Conservation (phyloP, 2,113 vertebrate species). For the Callipepla squamata region DNA sequence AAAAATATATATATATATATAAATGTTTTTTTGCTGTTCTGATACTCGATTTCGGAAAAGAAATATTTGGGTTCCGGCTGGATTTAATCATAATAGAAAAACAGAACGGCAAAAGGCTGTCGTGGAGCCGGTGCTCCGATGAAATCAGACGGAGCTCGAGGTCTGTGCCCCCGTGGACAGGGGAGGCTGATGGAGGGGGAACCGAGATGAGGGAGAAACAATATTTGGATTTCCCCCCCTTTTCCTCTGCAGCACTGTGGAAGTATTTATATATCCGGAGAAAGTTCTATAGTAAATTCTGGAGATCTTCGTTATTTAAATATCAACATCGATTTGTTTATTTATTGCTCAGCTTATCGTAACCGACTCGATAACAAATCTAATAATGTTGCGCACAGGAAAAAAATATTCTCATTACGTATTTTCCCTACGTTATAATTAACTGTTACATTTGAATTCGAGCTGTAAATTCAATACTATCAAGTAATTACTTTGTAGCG, state of each 20-base stretch:
- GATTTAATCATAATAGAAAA: constrained; percentile 59
- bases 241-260: constrained; percentile 49
- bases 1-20: neutral
- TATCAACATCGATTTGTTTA: constrained; percentile 84
- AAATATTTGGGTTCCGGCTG: constrained; percentile 58
- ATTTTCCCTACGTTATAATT: constrained; percentile 76
- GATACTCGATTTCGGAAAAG: constrained; percentile 49
- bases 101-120: constrained; percentile 1
- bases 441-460: constrained; percentile 72
- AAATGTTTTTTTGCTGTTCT: constrained; percentile 23
- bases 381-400: constrained; percentile 75
- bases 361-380: constrained; percentile 83
- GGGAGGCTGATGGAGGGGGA: constrained; percentile 36
- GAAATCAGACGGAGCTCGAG: constrained; percentile 12
- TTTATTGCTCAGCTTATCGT: constrained; percentile 83
- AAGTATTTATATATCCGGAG: constrained; percentile 77
- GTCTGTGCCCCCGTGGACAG: constrained; percentile 37
- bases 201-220: constrained; percentile 45
- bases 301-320: constrained; percentile 82
- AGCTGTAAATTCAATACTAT: constrained; percentile 82
- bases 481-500: constrained; percentile 79
- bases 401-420: constrained; percentile 78
- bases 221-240: constrained; percentile 40
- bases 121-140: neutral
- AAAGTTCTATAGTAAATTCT: constrained; percentile 79